Evolutionary conservation across 2,113 vertebrate species (phyloP).

Genomic region (Capreolus pygargus): DNA sequence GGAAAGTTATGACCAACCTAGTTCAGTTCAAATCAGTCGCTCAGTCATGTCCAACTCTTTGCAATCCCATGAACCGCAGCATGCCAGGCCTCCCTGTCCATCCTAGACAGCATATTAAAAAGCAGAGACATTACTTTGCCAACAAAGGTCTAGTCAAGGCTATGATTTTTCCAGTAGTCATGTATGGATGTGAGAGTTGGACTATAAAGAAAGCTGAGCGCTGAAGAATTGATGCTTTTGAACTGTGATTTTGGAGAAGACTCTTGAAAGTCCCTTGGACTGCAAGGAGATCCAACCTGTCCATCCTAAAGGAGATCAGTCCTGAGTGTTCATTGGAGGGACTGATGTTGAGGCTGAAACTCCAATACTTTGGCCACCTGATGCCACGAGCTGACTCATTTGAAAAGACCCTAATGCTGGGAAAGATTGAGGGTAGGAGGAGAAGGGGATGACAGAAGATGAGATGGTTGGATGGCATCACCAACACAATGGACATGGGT

Average conservation of each 20-base stretch:
- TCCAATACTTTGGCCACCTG: neutral
- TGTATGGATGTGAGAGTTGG: neutral
- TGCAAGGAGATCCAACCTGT: neutral
- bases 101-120: neutral
- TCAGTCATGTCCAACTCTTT: too few relatives aligned
- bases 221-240: neutral
- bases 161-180: neutral
- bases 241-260: neutral
- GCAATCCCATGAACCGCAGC: too few relatives aligned
- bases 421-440: neutral
- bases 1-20: neutral
- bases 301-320: neutral
- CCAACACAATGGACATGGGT: accelerated
- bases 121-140: neutral
- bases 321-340: neutral
- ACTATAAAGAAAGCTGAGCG: accelerated
- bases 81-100: neutral
- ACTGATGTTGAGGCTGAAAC: neutral
- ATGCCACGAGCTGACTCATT: accelerated
- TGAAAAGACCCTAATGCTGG: neutral
- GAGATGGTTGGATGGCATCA: neutral
- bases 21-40: too few relatives aligned
- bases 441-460: neutral
- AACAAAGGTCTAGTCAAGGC: neutral
- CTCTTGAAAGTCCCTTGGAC: neutral